Evolutionary conservation across 2,797 vertebrate genomes (phyloP), one percentile per base, ranked within the genome.

Genomic region (Muscicapa comitata): DNA sequence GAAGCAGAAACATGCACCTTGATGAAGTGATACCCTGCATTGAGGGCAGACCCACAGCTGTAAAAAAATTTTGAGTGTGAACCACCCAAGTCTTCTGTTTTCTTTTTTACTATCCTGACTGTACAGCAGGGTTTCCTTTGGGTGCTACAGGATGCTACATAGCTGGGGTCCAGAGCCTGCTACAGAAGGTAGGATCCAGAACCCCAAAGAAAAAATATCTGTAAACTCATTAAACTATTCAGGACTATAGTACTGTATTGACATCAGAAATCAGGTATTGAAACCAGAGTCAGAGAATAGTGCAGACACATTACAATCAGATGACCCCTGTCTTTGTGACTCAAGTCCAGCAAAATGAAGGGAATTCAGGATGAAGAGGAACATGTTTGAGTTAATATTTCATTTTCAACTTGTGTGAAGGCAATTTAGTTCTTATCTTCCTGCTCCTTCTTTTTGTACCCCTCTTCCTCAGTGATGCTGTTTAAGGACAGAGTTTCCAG

Each of bases 391-490:
- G 87, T 95, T 88, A 78, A 58, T 76, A 89, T 81, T 96, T 95
- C 21, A 82, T 97, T 95, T 79, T 79, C 59, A 91, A 38, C 45
- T 94, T 53, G 31, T 90, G 47, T 96, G 89, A 93, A 66, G 86
- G 43, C 38, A 43, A 31, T 94, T 84, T 91, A 45, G 7, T 87
- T 89, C 58, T 83, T 83, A 51, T 86, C 10, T 77, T 92, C n/a
- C 24, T 76, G 18, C 37, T 75, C 14, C 9, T 84, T 24, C 21
- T 47, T 81, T 77, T 11, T 79, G 40, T 65, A n/a, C 16, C 31
- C 4, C 10, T 68, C 38, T 76, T 91, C 26, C 43, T 90, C 57
- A 62, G 17, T 59, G 24, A 10, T 76, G 28, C 28, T 89, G 48
- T 35, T 79, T 88, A 65, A 88, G 62, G 65, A 47, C 35, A 63